Evolutionary conservation across 2,797 vertebrate genomes (phyloP), one percentile per base, ranked within the genome.

Genomic region (Thaleichthys pacificus): DNA sequence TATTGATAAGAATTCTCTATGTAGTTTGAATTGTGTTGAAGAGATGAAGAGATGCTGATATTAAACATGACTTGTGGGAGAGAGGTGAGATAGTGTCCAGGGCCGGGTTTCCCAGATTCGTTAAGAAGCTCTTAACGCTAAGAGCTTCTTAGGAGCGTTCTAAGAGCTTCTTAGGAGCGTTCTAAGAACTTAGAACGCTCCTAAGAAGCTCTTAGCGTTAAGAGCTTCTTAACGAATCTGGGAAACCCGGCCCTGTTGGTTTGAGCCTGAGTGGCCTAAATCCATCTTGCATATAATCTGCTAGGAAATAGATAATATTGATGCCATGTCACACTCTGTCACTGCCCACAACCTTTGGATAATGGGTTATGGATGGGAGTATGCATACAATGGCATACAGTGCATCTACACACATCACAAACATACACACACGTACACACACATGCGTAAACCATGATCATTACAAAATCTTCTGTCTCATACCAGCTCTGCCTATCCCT

Each of bases 21-120:
- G 22, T 79, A 2, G 0, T n/a, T 47, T 76, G 68, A 81, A 19
- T 56, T 56, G 57, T 26, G 38, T 75, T 78, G 78, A 26, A 67
- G 26, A 28, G 26, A 15, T 75, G 63, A 71, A 38, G 75, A 68
- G 22, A 56, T 56, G 51, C 51, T 56, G 51, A 56, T 56, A 15
- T 56, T 12, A 56, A 56, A 17, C 4, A 17, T 15, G 51, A 56
- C n/a, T 15, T 56, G 19, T 56, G 19, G 3, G 17, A 21, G 17
- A 4, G 15, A 21, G 54, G n/a, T 5, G 54, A 56, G 57, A 58
- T n/a, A 58, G n/a, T n/a, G n/a, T 58, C 57, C 54, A 6, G 19
- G n/a, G n/a, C n/a, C n/a, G n/a, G n/a, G n/a, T n/a, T n/a, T n/a
- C n/a, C n/a, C n/a, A n/a, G n/a, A n/a, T n/a, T n/a, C n/a, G n/a